phyloP scores from a whole-genome alignment of 1,140 invertebrate genomes.

The Lepidurus arcticus region DNA sequence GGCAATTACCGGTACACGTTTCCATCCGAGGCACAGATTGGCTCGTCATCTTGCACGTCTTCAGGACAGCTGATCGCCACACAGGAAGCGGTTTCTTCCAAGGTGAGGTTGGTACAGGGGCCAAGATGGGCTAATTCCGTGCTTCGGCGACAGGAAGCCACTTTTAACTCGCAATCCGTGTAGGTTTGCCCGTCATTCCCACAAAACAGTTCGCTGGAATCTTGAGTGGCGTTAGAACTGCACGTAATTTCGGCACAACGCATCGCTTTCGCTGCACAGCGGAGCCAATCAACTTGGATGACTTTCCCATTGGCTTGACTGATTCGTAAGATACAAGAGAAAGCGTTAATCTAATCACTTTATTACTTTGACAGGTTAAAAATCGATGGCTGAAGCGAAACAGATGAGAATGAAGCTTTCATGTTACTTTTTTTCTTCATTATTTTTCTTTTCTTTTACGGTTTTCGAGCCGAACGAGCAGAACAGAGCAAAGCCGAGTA shows the following conservation, averaged over 20 bases:
- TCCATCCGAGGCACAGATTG: slow-evolving; percentile 80
- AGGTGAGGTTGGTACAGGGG: slow-evolving; percentile 69
- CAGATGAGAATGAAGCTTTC: background rate
- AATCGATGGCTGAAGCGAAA: background rate
- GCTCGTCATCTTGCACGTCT: slow-evolving; percentile 57
- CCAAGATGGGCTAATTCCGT: slow-evolving; percentile 79
- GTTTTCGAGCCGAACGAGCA: background rate
- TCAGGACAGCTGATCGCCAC: slow-evolving; percentile 59
- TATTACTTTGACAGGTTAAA: background rate
- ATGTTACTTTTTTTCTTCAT: background rate
- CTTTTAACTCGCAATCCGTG: slow-evolving; percentile 69
- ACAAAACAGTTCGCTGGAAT: slow-evolving; percentile 63
- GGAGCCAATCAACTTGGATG: slow-evolving; percentile 64
- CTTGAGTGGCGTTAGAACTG: slow-evolving; percentile 62
- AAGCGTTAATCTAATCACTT: background rate
- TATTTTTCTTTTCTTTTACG: background rate
- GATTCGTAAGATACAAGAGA: background rate
- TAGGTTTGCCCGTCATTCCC: slow-evolving; percentile 72
- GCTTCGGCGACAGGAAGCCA: slow-evolving; percentile 75
- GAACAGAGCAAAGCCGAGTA: background rate
- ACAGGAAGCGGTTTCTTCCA: slow-evolving; percentile 53
- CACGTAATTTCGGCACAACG: slow-evolving; percentile 65
- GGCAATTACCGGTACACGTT: slow-evolving; percentile 79
- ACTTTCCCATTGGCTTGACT: slow-evolving; percentile 47
- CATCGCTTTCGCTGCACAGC: slow-evolving; percentile 61